These are phyloP conservation scores for Plebejus melissa DNA, from an alignment of 2,888 invertebrate genomes.

Conservation along the genomic window DNA sequence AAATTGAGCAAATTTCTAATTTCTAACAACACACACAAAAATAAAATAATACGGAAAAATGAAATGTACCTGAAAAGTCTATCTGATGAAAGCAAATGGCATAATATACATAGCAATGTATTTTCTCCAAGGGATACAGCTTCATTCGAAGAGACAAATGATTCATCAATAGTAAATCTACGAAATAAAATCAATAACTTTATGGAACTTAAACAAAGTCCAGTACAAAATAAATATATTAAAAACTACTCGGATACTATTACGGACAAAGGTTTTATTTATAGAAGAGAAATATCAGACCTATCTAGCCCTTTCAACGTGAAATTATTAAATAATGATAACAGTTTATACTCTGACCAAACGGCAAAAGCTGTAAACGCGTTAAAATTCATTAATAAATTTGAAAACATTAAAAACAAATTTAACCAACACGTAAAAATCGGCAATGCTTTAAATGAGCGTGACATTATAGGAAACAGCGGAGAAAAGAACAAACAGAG, in stretches of 20 bases:
- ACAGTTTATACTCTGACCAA: slow-evolving; percentile 3
- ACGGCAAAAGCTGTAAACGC: slow-evolving; percentile 34
- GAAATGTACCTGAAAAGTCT: slow-evolving; percentile 55
- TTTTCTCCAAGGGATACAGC: slow-evolving; percentile 55
- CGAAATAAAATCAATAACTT: slow-evolving; percentile 49
- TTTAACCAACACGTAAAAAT: slow-evolving; percentile 64
- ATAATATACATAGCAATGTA: slow-evolving; percentile 61
- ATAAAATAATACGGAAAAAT: slow-evolving; percentile 37
- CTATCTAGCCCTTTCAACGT: slow-evolving; percentile 42
- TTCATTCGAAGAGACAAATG: slow-evolving; percentile 40
- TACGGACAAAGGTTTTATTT: slow-evolving; percentile 48
- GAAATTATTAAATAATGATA: not conserved
- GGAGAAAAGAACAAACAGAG: slow-evolving; percentile 54
- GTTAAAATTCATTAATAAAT: slow-evolving; percentile 32
- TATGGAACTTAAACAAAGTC: slow-evolving; percentile 50
- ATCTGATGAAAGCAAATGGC: slow-evolving; percentile 59
- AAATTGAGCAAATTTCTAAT: slow-evolving; percentile 57
- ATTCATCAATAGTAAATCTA: slow-evolving; percentile 38
- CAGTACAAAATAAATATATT: slow-evolving; percentile 45
- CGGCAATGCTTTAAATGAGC: slow-evolving; percentile 66
- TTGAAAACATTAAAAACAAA: slow-evolving; percentile 37
- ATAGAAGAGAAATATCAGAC: slow-evolving; percentile 56
- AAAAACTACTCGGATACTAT: slow-evolving; percentile 30
- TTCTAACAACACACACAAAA: slow-evolving; percentile 39
- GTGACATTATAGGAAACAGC: slow-evolving; percentile 49